These are phyloP conservation scores for Serrognathus titanus DNA, from an alignment of 2,888 invertebrate genomes.

Conservation along the genomic window DNA sequence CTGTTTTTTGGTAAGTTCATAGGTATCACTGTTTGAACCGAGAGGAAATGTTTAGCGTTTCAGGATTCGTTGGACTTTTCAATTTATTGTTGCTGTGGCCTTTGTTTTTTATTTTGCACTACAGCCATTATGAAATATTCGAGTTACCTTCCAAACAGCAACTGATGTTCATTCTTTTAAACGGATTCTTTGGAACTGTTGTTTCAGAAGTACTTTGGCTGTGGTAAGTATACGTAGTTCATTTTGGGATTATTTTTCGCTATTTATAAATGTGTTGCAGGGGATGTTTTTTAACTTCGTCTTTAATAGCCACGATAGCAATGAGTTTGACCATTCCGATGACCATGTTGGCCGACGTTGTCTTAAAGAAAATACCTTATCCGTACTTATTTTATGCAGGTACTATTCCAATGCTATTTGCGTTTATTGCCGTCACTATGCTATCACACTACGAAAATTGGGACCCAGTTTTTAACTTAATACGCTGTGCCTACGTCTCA, in stretches of 20 bases:
- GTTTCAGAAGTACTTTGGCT: conserved; percentile 90
- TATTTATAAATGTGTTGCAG: conserved; percentile 50
- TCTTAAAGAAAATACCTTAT: conserved; percentile 66
- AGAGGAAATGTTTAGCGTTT: conserved; percentile 25
- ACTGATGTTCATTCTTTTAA: conserved; percentile 74
- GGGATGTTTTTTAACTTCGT: conserved; percentile 92
- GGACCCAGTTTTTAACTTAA: conserved; percentile 68
- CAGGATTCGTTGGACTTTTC: conserved; percentile 92
- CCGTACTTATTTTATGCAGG: conserved; percentile 73
- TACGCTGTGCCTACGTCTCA: conserved; percentile 53
- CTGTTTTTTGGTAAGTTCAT: conserved; percentile 86
- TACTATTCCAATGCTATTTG: conserved; percentile 70
- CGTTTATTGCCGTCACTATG: conserved; percentile 68
- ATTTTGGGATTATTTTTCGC: too few relatives aligned
- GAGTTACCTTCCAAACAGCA: conserved; percentile 81
- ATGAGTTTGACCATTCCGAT: conserved; percentile 86
- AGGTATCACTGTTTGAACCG: not conserved
- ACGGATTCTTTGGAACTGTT: conserved; percentile 88
- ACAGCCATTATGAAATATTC: conserved; percentile 76
- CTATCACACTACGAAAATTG: conserved; percentile 76
- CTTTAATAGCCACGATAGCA: conserved; percentile 81
- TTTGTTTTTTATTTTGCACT: conserved; percentile 82
- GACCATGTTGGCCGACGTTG: conserved; percentile 80
- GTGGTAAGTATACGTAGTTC: conserved; percentile 62
- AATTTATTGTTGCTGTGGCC: conserved; percentile 88